A percentile compares a stretch with the other conserved stretches of the same genome.
Conservation (phyloP, 2,113 vertebrate species). For the Xenopus laevis region DNA sequence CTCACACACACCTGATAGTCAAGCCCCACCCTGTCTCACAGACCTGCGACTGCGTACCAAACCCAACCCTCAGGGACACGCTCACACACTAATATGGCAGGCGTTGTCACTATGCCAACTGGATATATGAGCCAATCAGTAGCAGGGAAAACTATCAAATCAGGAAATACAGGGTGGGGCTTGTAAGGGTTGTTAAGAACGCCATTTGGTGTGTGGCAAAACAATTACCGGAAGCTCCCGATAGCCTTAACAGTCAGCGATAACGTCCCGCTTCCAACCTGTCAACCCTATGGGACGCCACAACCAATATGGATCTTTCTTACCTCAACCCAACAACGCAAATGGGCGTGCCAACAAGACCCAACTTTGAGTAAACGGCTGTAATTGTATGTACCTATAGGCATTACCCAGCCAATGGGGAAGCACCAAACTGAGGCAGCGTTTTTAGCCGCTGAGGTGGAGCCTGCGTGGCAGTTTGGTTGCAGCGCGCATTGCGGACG, state of each 20-base stretch:
- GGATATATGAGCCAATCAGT: neutral
- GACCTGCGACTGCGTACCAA: neutral
- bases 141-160: neutral
- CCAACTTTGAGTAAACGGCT: no score
- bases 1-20: slow-evolving; percentile 34
- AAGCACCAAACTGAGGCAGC: neutral
- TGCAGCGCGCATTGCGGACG: rapidly evolving
- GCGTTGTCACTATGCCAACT: slow-evolving; percentile 17
- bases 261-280: neutral
- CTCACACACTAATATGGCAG: neutral
- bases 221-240: no score
- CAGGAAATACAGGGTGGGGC: neutral
- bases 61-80: neutral
- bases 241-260: neutral
- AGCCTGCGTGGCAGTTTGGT: rapidly evolving
- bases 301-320: slow-evolving; percentile 15
- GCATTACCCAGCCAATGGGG: neutral
- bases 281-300: neutral
- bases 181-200: neutral
- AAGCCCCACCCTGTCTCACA: slow-evolving; percentile 14
- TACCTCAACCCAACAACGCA: neutral
- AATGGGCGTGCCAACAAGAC: no score
- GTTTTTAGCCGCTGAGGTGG: neutral
- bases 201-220: slow-evolving; percentile 18
- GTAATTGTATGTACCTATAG: no score